Base-by-base conservation (phyloP, 2,888 invertebrate species). In the Netelia melanura region DNA sequence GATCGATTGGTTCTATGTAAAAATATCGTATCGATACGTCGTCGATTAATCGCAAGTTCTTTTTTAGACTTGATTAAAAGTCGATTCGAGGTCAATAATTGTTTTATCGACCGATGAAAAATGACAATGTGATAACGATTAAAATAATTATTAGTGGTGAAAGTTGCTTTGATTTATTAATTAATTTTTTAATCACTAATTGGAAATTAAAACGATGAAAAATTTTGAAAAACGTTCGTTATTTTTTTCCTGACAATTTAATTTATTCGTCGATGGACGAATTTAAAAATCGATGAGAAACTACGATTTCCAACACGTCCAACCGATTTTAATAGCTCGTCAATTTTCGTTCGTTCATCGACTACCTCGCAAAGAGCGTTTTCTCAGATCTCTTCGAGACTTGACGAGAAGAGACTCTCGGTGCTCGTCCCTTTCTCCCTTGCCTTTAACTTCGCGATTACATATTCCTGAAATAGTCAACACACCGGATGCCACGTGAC, bases 401-500 rank as follows among this genome's bases (percentile, higher is more conserved):
- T 62, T 23, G 71, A 75, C 71, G 67, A 75, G 78, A 81, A 70
- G 67, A 79, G 72, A 58, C 56, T 77, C 81, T 74, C 58, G 48
- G 30, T 68, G 23, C 68, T 52, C 10, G 17, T 75, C 79, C 67
- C 79, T 81, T 82, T 83, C 81, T 71, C 81, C 58, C 77, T 81
- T 64, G 71, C 85, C 83, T 85, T 86, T 85, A 89, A 88, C 88
- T 90, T 89, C 89, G 90, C 88, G 92, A 92, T 92, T 92, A 91
- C 38, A 38, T 92, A 90, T 88, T 91, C 92, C 92, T 91, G 91
- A 92, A 92, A 92, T 92, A 92, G 92, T 92, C 92, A 92, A 92
- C 82, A 85, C 79, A 85, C 92, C 92, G 92, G 92, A 93, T 93
- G 92, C 91, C 91, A 88, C 87, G 87, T 78, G 83, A 83, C 75